These are phyloP conservation scores for Montipora foliosa DNA, from an alignment of 64 coral and sea anemone genomes.

Conservation along the genomic window DNA sequence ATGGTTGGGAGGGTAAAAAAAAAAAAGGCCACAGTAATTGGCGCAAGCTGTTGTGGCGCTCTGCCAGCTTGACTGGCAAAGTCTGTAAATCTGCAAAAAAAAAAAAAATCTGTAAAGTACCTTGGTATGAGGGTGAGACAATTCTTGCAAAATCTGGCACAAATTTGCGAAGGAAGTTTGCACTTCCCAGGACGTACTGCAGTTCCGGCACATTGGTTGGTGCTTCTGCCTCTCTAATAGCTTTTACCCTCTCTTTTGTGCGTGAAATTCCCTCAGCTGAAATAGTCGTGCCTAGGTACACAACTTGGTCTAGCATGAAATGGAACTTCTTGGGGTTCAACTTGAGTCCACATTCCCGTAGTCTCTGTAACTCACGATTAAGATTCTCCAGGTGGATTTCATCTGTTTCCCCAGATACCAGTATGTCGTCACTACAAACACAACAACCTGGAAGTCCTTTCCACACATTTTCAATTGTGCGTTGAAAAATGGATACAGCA, in stretches of 20 bases:
- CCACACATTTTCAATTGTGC: too few species aligned
- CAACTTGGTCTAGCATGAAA: conserved; percentile 26
- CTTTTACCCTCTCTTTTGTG: too few species aligned
- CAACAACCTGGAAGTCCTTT: too few species aligned
- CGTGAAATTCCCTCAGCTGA: too few species aligned
- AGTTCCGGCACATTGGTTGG: conserved; percentile 9
- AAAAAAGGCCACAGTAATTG: too few species aligned
- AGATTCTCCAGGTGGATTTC: neutral
- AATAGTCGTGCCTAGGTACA: neutral
- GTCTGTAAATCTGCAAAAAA: conserved; percentile 50
- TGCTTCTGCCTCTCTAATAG: neutral
- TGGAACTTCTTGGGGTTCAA: conserved; percentile 2
- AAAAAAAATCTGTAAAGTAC: neutral
- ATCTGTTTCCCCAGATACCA: too few species aligned
- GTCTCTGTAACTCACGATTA: neutral
- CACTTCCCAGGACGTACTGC: conserved; percentile 19
- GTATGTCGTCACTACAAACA: too few species aligned
- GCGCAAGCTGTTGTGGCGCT: too few species aligned
- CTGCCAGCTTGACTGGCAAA: neutral
- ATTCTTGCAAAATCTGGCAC: neutral
- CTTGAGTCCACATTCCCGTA: conserved; percentile 29
- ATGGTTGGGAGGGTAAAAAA: too few species aligned
- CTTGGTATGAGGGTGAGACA: too few species aligned
- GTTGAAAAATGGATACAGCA: too few species aligned
- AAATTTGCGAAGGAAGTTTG: too few species aligned